Base-by-base conservation (phyloP, 2,797 vertebrate genomes). In the Epinephelus awoara region DNA sequence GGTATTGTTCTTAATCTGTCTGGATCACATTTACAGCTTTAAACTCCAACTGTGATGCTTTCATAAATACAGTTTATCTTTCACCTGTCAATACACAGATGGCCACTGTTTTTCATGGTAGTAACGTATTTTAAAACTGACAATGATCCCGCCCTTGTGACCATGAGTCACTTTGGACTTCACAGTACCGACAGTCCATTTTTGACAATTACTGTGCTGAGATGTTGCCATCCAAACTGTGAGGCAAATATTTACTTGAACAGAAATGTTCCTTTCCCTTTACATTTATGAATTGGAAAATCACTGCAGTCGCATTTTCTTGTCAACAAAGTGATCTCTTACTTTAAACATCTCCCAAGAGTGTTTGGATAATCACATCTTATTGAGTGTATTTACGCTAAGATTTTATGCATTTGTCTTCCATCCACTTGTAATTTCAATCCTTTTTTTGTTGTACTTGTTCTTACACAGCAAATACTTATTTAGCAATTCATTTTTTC, bases 321-420 rank as follows among this genome's bases (percentile, higher is more conserved):
- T 47, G 50, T 38, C 40, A 54, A 64, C 40, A 64, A n/a, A 15
- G 66, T 25, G 18, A 14, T 46, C 23, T 46, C 27, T 19, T 54
- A 1, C 21, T 76, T 25, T 15, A 34, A 75, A 75, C 54, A 75
- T 61, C 49, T 62, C 19, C 40, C 17, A 17, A 8, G 42, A 13
- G 0, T 2, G 51, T 63, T 69, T 21, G 25, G 12, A 61, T 27
- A 0, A 55, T 61, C 13, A 55, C 17, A 3, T 42, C 7, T 46
- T 52, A 21, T 34, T 5, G 2, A 67, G 14, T 19, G 14, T 34
- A 44, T 65, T 52, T 52, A 5, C 25, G 25, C 27, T 8, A 3
- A 6, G n/a, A 49, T 56, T 50, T n/a, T 38, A 23, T 27, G 13
- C 10, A 19, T 25, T 44, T 61, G 25, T 52, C 4, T 44, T 64